Conservation (phyloP, 2,113 vertebrate species). For the Glareola pratincola region DNA sequence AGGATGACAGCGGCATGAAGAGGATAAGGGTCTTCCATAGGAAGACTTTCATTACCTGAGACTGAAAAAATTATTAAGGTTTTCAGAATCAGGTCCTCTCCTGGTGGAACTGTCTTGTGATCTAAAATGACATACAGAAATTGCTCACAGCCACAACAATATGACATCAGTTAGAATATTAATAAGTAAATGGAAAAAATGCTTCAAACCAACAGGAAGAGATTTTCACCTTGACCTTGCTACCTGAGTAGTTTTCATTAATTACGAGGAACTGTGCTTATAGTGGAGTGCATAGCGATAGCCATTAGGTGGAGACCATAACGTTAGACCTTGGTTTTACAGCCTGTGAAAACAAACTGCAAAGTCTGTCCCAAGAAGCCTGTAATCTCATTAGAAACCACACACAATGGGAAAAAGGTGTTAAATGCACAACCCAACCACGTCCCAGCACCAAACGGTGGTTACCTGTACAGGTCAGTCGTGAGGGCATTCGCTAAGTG, state of each 20-base stretch:
- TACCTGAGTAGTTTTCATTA: constrained; percentile 34
- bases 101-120: neutral
- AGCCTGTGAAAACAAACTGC: neutral
- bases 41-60: neutral
- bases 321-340: constrained; percentile 4
- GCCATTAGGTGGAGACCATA: neutral
- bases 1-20: neutral
- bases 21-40: neutral
- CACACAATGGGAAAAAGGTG: neutral
- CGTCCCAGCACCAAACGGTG: neutral
- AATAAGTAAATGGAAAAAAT: constrained; percentile 11
- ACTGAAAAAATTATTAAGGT: neutral
- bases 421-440: neutral
- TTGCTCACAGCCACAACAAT: neutral
- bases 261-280: neutral
- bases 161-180: neutral
- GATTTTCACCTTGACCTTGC: constrained; percentile 9
- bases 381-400: neutral
- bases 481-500: neutral
- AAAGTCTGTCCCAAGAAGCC: neutral
- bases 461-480: neutral
- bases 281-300: neutral
- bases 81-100: neutral
- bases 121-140: neutral
- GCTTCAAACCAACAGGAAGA: neutral